These are phyloP conservation scores for Reinhardtius hippoglossoides DNA, from an alignment of 2,113 vertebrate species.

Conservation along the genomic window DNA sequence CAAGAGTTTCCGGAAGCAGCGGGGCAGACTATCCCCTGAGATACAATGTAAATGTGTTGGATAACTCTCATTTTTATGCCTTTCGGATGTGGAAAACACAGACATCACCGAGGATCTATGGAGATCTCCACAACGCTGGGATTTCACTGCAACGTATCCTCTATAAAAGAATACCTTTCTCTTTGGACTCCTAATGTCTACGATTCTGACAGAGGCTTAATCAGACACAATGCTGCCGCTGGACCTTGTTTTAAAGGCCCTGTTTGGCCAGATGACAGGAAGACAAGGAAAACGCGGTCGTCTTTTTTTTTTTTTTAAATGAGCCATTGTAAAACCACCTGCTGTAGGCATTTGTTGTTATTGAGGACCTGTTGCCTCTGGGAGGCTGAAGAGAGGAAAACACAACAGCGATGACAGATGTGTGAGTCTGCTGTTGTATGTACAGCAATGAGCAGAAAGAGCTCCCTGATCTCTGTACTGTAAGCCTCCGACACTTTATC, in stretches of 20 bases:
- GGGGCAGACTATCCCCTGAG: neutral
- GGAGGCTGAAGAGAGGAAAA: conserved; percentile 25
- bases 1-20: neutral
- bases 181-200: conserved; percentile 17
- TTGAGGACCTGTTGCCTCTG: conserved; percentile 49
- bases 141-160: neutral
- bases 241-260: conserved; percentile 42
- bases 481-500: conserved; percentile 58
- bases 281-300: conserved; percentile 27
- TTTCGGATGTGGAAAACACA: conserved; percentile 11
- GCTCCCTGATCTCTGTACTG: conserved; percentile 9
- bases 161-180: conserved; percentile 6
- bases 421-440: conserved; percentile 41
- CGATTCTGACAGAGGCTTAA: conserved; percentile 37
- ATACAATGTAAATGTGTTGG: conserved; percentile 14
- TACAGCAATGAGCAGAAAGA: conserved; percentile 33
- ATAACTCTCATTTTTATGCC: conserved; percentile 5
- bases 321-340: conserved; percentile 47
- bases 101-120: conserved; percentile 26
- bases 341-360: conserved; percentile 57
- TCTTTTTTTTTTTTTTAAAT: conserved; percentile 39
- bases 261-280: conserved; percentile 18
- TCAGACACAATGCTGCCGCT: conserved; percentile 20
- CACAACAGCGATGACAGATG: conserved; percentile 42
- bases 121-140: conserved; percentile 5